Conservation (phyloP, 2,888 invertebrate genomes). For the Agrochola circellaris region DNA sequence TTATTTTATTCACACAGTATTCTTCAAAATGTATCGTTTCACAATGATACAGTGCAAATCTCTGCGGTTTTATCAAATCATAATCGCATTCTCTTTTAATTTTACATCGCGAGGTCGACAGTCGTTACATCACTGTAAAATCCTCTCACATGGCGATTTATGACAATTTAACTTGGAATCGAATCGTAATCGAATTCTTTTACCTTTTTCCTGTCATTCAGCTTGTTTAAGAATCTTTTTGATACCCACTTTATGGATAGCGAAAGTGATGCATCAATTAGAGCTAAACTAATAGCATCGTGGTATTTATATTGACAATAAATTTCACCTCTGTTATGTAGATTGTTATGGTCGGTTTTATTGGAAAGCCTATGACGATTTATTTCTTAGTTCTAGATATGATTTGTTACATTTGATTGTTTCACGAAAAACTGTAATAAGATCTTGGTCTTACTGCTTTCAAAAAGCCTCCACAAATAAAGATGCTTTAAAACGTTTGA, state of each 20-base stretch:
- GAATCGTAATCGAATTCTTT: constrained; percentile 34
- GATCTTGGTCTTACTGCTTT: background rate
- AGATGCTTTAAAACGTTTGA: background rate
- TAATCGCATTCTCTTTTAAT: constrained; percentile 71
- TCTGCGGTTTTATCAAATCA: constrained; percentile 69
- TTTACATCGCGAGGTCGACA: constrained; percentile 65
- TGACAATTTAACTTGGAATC: constrained; percentile 47
- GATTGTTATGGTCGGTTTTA: background rate
- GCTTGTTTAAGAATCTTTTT: background rate
- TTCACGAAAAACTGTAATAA: background rate
- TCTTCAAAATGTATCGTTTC: constrained; percentile 64
- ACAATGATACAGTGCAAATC: constrained; percentile 65
- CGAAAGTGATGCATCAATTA: constrained; percentile 1
- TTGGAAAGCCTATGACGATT: background rate
- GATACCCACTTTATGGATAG: background rate
- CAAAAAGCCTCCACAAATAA: background rate
- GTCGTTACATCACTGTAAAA: constrained; percentile 61
- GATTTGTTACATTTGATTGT: background rate
- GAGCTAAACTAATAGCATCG: background rate
- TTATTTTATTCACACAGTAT: constrained; percentile 65
- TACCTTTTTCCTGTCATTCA: constrained; percentile 15
- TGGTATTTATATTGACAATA: constrained; percentile 8
- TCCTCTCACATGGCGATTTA: constrained; percentile 64
- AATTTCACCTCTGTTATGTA: constrained; percentile 6
- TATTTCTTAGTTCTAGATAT: background rate